These are phyloP conservation scores for Sarcophaga peregrina DNA, from an alignment of 1,140 invertebrate genomes.

Conservation along the genomic window DNA sequence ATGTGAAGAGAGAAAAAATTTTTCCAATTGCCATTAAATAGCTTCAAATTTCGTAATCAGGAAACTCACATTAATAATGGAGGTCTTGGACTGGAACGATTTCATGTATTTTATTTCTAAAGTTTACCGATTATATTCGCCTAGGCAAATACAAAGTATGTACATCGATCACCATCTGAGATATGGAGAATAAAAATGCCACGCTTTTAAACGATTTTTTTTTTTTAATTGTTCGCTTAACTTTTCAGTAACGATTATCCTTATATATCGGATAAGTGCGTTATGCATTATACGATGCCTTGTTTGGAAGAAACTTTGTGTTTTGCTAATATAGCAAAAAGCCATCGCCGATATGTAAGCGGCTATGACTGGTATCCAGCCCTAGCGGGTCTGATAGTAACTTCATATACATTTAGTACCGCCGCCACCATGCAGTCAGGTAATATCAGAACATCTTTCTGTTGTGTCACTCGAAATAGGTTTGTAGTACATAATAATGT, in stretches of 20 bases:
- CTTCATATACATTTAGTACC: constrained; percentile 71
- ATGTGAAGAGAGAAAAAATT: too few species aligned
- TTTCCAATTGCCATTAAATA: too few species aligned
- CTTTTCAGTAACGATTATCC: constrained; percentile 58
- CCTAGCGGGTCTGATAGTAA: constrained; percentile 74
- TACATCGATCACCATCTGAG: too few species aligned
- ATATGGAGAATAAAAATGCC: too few species aligned
- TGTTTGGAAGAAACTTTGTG: constrained; percentile 62
- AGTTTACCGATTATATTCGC: too few species aligned
- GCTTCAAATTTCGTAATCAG: too few species aligned
- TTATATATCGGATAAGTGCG: constrained; percentile 52
- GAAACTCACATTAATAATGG: too few species aligned
- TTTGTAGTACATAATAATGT: background rate
- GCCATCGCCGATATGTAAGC: constrained; percentile 70
- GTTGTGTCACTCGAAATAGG: background rate
- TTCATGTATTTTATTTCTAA: too few species aligned
- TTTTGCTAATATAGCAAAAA: constrained; percentile 64
- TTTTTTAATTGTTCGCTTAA: background rate
- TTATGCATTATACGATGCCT: constrained; percentile 57
- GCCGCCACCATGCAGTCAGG: constrained; percentile 48
- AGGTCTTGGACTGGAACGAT: too few species aligned
- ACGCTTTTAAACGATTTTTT: too few species aligned
- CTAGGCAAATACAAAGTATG: too few species aligned
- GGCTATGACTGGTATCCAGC: constrained; percentile 76
- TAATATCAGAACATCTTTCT: background rate